A percentile compares a stretch with the other conserved stretches of the same genome.
Conservation (phyloP, 2,113 vertebrate genomes). For the Chiloscyllium plagiosum region DNA sequence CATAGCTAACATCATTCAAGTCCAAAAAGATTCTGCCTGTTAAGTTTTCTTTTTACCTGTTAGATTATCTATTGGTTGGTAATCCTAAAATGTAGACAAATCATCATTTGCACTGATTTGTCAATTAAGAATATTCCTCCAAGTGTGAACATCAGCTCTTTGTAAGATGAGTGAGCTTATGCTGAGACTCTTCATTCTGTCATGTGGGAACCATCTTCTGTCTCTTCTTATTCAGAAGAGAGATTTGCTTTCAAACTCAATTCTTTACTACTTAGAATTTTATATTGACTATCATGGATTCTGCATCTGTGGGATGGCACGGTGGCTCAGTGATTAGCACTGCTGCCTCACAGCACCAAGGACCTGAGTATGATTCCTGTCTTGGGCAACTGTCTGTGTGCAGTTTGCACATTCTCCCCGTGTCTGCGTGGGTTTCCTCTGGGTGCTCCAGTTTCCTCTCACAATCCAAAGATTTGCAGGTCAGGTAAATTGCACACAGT, state of each 20-base stretch:
- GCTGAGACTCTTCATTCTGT: neutral
- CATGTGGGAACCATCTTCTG: neutral
- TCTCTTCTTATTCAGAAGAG: neutral
- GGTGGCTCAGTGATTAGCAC: too few relatives aligned
- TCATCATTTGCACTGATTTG: neutral
- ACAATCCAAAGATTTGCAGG: too few relatives aligned
- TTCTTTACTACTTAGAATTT: neutral
- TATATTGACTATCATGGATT: neutral
- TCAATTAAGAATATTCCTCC: neutral
- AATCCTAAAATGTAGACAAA: neutral
- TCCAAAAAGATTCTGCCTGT: too few relatives aligned
- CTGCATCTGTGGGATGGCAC: neutral
- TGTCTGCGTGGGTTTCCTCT: too few relatives aligned
- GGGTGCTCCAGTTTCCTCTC: too few relatives aligned
- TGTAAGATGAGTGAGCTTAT: neutral
- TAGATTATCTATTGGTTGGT: neutral
- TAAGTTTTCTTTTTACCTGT: too few relatives aligned
- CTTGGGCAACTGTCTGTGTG: too few relatives aligned
- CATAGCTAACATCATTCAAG: too few relatives aligned
- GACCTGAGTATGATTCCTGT: too few relatives aligned
- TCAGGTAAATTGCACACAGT: too few relatives aligned
- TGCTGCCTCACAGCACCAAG: too few relatives aligned
- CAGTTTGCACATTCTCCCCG: too few relatives aligned
- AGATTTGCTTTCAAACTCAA: neutral
- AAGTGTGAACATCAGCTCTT: neutral